phyloP scores from a whole-genome alignment of 2,888 invertebrate genomes.

The Tineola bisselliella region DNA sequence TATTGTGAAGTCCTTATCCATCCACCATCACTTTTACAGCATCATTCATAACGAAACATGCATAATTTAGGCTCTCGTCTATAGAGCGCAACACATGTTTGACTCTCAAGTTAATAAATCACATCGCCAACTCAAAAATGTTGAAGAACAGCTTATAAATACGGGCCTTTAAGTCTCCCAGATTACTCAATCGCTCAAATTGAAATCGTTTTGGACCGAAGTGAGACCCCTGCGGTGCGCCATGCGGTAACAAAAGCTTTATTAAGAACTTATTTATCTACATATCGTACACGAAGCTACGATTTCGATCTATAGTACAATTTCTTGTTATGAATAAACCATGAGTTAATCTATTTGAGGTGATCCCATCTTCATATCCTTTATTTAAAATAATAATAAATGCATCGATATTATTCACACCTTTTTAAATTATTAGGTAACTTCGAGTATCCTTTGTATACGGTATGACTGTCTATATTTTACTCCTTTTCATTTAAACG shows the following conservation, averaged over 20 bases:
- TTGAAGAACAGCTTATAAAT: no score
- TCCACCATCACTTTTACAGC: slow-evolving; percentile 26
- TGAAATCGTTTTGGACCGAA: slow-evolving; percentile 39
- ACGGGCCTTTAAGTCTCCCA: slow-evolving; percentile 34
- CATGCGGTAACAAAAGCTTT: slow-evolving; percentile 16
- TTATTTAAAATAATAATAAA: not conserved
- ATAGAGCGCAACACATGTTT: no score
- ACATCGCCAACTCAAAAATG: no score
- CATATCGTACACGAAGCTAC: not conserved
- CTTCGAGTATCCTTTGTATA: no score
- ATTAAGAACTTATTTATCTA: slow-evolving; percentile 9
- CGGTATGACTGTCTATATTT: no score
- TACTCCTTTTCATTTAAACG: no score
- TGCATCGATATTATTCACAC: not conserved
- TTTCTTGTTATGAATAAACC: slow-evolving; percentile 2
- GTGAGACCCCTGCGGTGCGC: slow-evolving; percentile 40
- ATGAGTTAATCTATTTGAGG: not conserved
- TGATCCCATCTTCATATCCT: not conserved
- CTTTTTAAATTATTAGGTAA: not conserved
- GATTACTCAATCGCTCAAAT: slow-evolving; percentile 56
- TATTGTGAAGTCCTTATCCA: slow-evolving; percentile 1
- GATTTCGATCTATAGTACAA: not conserved
- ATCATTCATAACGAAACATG: slow-evolving; percentile 43
- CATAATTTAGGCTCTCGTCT: slow-evolving; percentile 27
- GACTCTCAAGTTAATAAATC: no score